Evolutionary conservation across 1,140 invertebrate genomes (phyloP).

Genomic region (Colletes latitarsis): DNA sequence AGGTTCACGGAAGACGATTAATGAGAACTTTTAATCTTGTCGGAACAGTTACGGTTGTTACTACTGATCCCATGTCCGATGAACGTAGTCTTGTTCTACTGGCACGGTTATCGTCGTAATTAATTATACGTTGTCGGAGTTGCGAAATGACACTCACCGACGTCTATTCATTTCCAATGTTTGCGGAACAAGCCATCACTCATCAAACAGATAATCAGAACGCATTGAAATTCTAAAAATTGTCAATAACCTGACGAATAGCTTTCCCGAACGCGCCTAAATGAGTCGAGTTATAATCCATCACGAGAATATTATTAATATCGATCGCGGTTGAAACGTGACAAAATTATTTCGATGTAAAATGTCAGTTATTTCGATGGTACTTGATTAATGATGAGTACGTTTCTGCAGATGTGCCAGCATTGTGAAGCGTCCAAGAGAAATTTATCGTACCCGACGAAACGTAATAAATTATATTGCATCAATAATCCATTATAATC

Average conservation of each 20-base stretch:
- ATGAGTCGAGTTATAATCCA: not conserved
- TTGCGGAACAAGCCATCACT: not conserved
- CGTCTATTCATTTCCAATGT: not conserved
- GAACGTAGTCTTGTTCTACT: not conserved
- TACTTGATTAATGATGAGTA: not conserved
- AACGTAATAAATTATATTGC: constrained; percentile 24
- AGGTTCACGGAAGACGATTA: too few relatives aligned
- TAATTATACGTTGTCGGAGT: not conserved
- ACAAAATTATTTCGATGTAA: not conserved
- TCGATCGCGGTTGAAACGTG: not conserved
- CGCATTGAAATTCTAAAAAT: too few relatives aligned
- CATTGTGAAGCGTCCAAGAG: not conserved
- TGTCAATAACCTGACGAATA: too few relatives aligned
- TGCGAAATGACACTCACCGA: not conserved
- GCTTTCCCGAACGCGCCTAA: too few relatives aligned
- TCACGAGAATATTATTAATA: not conserved
- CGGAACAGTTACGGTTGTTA: too few relatives aligned
- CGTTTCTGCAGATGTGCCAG: not conserved
- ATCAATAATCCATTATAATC: constrained; percentile 12
- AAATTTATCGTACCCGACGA: constrained; percentile 1
- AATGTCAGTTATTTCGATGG: not conserved
- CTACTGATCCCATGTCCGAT: not conserved
- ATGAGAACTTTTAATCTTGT: too few relatives aligned
- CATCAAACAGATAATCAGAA: not conserved
- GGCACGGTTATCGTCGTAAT: not conserved